These are phyloP conservation scores for Parauchenoglanis punctatus DNA, from an alignment of 2,797 vertebrate genomes.

Conservation along the genomic window DNA sequence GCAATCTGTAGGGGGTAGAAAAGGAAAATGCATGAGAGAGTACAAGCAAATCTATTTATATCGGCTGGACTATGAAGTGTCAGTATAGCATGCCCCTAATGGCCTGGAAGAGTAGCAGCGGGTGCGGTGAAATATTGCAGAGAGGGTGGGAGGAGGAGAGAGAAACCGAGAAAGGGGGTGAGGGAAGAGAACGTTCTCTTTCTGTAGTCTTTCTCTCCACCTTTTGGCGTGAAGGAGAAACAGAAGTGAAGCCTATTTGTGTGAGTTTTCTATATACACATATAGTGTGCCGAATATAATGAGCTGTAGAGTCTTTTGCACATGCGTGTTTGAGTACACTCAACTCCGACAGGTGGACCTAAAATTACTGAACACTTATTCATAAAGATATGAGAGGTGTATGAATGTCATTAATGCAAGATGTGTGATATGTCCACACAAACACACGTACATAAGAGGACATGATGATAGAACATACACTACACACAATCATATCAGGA, in stretches of 20 bases:
- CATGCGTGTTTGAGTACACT: not conserved
- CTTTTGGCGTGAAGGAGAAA: conserved; percentile 58
- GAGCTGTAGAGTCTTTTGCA: not conserved
- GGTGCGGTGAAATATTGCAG: conserved; percentile 53
- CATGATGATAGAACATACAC: not conserved
- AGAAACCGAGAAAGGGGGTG: conserved; percentile 27
- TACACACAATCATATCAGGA: not conserved
- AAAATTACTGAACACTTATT: not conserved
- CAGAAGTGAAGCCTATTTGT: conserved; percentile 44
- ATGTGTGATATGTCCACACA: not conserved
- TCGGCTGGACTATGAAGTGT: conserved; percentile 56
- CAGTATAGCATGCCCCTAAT: conserved; percentile 64
- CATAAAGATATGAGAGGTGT: not conserved
- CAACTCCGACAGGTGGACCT: not conserved
- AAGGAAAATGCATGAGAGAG: conserved; percentile 51
- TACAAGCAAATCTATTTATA: conserved; percentile 54
- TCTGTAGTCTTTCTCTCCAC: conserved; percentile 60
- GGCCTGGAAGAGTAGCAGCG: conserved; percentile 54
- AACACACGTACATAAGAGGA: not conserved
- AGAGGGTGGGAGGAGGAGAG: conserved; percentile 25
- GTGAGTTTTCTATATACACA: not conserved
- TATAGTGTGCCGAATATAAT: not conserved
- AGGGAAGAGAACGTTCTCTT: conserved; percentile 43
- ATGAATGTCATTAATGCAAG: not conserved
- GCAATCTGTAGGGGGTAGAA: conserved; percentile 55